These are phyloP conservation scores for Anoplopoma fimbria DNA, from an alignment of 2,113 vertebrate genomes.

Conservation along the genomic window DNA sequence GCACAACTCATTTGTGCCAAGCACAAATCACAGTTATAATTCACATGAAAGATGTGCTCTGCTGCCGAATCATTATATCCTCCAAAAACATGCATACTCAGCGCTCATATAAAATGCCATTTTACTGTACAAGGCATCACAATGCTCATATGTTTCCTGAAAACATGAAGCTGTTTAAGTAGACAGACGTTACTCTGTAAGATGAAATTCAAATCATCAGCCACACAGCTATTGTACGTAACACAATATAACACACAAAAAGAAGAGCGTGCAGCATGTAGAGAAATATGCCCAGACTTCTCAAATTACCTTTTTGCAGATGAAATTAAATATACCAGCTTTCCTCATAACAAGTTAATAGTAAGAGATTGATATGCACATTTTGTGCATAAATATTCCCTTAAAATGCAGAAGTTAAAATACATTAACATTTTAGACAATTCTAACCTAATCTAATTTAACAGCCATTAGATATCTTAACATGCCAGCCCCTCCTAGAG, in stretches of 20 bases:
- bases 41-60: constrained; percentile 3
- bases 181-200: neutral
- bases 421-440: neutral
- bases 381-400: neutral
- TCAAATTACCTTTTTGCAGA: neutral
- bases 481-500: neutral
- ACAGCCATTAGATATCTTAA: neutral
- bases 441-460: neutral
- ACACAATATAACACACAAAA: neutral
- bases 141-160: too few relatives aligned
- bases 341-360: neutral
- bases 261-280: neutral
- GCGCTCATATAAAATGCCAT: too few relatives aligned
- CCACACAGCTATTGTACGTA: neutral
- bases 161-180: neutral
- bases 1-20: too few relatives aligned
- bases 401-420: neutral
- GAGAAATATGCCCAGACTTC: neutral
- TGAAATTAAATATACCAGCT: neutral
- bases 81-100: neutral
- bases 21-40: neutral
- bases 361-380: neutral
- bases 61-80: neutral
- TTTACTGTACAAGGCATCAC: neutral
- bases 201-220: neutral